Conservation (phyloP, 2,113 vertebrate species). For the Seriola rivoliana region DNA sequence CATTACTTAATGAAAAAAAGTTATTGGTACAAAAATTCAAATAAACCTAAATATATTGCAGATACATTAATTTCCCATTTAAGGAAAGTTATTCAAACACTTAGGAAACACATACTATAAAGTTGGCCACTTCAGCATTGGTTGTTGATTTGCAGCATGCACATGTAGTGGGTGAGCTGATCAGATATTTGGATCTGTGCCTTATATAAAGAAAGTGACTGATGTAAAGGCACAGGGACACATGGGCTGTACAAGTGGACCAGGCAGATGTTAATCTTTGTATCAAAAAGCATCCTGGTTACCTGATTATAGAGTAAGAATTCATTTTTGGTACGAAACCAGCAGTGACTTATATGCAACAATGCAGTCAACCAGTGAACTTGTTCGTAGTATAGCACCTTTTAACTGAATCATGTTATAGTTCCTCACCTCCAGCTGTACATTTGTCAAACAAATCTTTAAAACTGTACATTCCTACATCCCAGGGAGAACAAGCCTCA, state of each 20-base stretch:
- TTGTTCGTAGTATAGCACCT: constrained; percentile 8
- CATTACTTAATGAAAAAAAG: neutral
- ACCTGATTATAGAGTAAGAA: constrained; percentile 1
- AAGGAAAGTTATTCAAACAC: neutral
- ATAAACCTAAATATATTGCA: neutral
- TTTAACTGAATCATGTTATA: neutral
- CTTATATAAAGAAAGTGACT: neutral
- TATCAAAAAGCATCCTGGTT: neutral
- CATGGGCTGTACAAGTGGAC: neutral
- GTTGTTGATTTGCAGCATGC: neutral
- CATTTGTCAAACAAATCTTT: neutral
- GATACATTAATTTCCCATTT: neutral
- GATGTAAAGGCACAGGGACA: neutral
- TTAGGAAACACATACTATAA: neutral
- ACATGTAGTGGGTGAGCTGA: neutral
- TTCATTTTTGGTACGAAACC: constrained; percentile 12
- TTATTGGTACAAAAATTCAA: neutral
- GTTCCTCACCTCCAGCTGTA: neutral
- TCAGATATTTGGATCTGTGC: neutral
- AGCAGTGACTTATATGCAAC: neutral
- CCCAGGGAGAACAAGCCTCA: neutral
- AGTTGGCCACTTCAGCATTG: neutral
- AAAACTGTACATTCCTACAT: neutral
- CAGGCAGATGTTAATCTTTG: neutral
- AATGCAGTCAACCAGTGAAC: neutral